A percentile compares a stretch with the other conserved stretches of the same genome.
Conservation (phyloP, 53 echinoderm and acorn worm species). For the Antedon mediterranea region DNA sequence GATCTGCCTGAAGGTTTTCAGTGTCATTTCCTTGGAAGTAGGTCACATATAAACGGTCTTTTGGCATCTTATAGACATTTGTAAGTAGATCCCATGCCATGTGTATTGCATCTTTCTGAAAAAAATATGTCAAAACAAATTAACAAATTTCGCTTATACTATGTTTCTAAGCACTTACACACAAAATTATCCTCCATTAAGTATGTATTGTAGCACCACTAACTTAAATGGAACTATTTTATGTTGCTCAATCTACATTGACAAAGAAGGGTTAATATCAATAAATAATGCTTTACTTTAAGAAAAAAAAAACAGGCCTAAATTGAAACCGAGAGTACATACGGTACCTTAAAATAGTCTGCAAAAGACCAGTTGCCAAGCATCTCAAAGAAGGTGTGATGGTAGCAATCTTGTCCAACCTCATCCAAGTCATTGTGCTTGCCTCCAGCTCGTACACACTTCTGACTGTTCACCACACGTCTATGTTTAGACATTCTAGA, state of each 20-base stretch:
- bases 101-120: slow-evolving; percentile 66
- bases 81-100: slow-evolving; percentile 96
- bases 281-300: too few species aligned
- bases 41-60: slow-evolving; percentile 74
- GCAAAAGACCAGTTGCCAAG: slow-evolving; percentile 96
- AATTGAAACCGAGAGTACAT: too few species aligned
- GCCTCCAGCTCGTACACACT: slow-evolving; percentile 85
- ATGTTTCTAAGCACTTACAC: too few species aligned
- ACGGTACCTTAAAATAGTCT: slow-evolving; percentile 97
- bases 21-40: slow-evolving; percentile 64
- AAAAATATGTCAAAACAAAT: too few species aligned
- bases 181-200: too few species aligned
- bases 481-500: slow-evolving; percentile 19
- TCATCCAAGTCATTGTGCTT: slow-evolving; percentile 96
- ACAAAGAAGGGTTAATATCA: too few species aligned
- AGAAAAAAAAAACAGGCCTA: too few species aligned
- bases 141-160: too few species aligned
- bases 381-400: slow-evolving; percentile 99
- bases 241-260: too few species aligned
- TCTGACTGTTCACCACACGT: slow-evolving; percentile 84
- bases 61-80: slow-evolving; percentile 50
- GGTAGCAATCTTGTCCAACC: slow-evolving; percentile 62
- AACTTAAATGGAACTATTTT: too few species aligned
- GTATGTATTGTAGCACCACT: too few species aligned
- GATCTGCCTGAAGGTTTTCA: slow-evolving; percentile 37